These are phyloP conservation scores for Atherinosoma microstoma DNA, from an alignment of 2,797 vertebrate species.

Conservation along the genomic window DNA sequence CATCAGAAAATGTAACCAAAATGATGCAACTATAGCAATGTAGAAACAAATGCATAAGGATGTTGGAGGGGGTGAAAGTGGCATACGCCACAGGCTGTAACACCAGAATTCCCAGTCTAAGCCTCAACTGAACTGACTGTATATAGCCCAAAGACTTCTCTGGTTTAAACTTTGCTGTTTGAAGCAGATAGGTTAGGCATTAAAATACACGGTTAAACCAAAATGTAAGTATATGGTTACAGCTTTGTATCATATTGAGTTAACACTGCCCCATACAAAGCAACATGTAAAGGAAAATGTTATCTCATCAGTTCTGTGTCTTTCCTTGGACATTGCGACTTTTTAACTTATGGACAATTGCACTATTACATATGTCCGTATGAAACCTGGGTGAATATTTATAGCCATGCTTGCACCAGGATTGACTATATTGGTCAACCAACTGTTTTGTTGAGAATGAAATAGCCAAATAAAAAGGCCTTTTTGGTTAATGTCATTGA, in stretches of 20 bases:
- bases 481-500: not conserved
- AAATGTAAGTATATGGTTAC: not conserved
- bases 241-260: not conserved
- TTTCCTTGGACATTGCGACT: not conserved
- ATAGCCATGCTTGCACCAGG: not conserved
- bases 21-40: not conserved
- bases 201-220: too few species aligned
- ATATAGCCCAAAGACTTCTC: not conserved
- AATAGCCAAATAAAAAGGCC: not conserved
- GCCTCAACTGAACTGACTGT: not conserved
- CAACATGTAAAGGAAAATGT: not conserved
- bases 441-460: not conserved
- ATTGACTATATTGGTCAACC: not conserved
- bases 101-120: too few species aligned
- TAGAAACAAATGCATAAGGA: not conserved
- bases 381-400: not conserved
- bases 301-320: not conserved
- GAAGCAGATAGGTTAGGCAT: too few species aligned
- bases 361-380: too few species aligned
- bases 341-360: too few species aligned
- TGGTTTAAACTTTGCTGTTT: not conserved
- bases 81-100: too few species aligned
- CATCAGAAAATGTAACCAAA: too few species aligned
- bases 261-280: not conserved
- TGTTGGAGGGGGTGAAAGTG: too few species aligned